Conservation (phyloP, 2,888 invertebrate species). For the Troides aeacus region DNA sequence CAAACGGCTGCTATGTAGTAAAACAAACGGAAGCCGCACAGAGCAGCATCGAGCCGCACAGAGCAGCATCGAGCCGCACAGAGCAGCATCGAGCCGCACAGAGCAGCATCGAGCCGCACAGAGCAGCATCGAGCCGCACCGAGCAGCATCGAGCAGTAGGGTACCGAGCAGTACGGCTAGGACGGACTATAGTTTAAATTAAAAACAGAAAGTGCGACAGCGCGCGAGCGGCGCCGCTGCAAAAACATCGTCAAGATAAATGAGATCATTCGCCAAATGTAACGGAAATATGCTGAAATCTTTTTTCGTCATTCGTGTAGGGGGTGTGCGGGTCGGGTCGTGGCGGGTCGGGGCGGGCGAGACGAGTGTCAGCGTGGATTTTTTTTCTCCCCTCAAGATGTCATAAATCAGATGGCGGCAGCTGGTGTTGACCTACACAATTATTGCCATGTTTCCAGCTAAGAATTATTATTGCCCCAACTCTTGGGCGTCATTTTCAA, state of each 20-base stretch:
- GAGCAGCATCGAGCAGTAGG: too few relatives aligned
- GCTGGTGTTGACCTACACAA: constrained; percentile 73
- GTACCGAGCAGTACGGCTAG: too few relatives aligned
- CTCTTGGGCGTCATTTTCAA: constrained; percentile 50
- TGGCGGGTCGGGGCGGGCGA: constrained; percentile 37
- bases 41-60: too few relatives aligned
- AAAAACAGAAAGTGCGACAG: constrained; percentile 5
- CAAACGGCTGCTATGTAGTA: too few relatives aligned
- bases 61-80: too few relatives aligned
- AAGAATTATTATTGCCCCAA: constrained; percentile 65
- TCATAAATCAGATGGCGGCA: constrained; percentile 74
- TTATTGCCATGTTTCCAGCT: constrained; percentile 70
- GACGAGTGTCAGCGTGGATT: constrained; percentile 47
- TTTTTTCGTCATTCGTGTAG: constrained; percentile 61
- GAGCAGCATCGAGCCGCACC: too few relatives aligned
- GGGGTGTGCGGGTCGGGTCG: constrained; percentile 53
- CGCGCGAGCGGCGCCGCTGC: constrained; percentile 1
- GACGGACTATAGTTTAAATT: too few relatives aligned
- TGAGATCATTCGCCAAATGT: constrained; percentile 36
- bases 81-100: too few relatives aligned
- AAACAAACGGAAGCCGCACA: too few relatives aligned
- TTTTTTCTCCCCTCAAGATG: constrained; percentile 51
- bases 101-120: too few relatives aligned
- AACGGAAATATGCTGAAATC: constrained; percentile 55
- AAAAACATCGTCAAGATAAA: constrained; percentile 29